Base-by-base conservation (phyloP, 2,797 vertebrate species). In the Enteromius trimaculatus region DNA sequence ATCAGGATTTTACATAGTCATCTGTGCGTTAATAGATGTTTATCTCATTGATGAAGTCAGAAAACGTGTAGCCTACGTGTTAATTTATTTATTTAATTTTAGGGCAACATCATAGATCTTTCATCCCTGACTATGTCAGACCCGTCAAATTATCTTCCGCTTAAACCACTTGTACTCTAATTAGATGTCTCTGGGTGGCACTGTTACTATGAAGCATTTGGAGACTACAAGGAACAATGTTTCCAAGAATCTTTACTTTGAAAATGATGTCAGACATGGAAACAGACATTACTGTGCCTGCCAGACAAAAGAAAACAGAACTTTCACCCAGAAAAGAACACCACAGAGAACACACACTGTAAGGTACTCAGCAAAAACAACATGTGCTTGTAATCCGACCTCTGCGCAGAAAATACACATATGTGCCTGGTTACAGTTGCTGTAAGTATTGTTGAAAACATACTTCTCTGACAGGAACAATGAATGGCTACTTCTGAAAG, bases 221-320 rank as follows among this genome's bases (percentile, higher is more conserved):
- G 62, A 23, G 70, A 79, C n/a, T 79, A n/a, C 55, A 58, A 68
- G 74, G 55, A 86, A 83, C 17, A 62, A 26, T 29, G 76, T 80
- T 89, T 87, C 80, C 75, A 86, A 84, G 72, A 87, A 81, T 83
- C 86, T 66, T 81, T 66, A 82, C 78, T 78, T 87, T 87, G 74
- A 86, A 72, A 87, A 88, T 90, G 88, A 90, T 89, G 88, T 89
- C 87, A 89, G 88, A 31, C 77, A 70, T 80, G 70, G 84, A 89
- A 85, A 82, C 83, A 88, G 87, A 86, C 87, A 82, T 81, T 88
- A 85, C 68, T 80, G 82, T 55, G 86, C 66, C 62, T 86, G 88
- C 85, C 88, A 90, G 87, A 89, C 84, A 81, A 84, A 90, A 78
- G 85, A 88, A 86, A 87, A 85, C 87, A 89, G 66, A 84, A 86